Evolutionary conservation across 2,888 invertebrate species (phyloP), one percentile per base, ranked within the genome.

Genomic region (Eurytoma adleriae): DNA sequence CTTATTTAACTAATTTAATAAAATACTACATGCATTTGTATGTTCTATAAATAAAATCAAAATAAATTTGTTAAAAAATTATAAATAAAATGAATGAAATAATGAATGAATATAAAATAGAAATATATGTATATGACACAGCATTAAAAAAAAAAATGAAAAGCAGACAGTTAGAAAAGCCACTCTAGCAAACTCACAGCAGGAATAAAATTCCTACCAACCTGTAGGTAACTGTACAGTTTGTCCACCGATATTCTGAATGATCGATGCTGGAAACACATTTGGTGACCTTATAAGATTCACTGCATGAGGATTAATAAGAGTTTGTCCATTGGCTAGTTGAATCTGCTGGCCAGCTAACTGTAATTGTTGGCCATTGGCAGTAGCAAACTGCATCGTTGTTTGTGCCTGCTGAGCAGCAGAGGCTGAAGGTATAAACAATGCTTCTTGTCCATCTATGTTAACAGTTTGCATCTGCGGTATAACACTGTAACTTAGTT

Each of bases 361-460:
- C 82, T 91, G 92, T 18, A 91, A 87, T 79, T 89, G 89, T 62
- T 90, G 90, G 4, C 89, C 89, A 66, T 89, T 88, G 3, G 90
- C 87, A 3, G 90, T 87, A 1, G 90, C 73, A 52, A 90, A 90
- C 57, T 91, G 90, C 90, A 91, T 90, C 0, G 90, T 85, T 0
- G 91, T 89, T 81, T 91, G 91, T 1, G 86, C 84, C 78, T 91
- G 91, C 89, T 91, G 88, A 87, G 87, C 86, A 0, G 88, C 87
- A 1, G 89, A 94, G 84, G 95, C 94, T 20, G 96, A 95, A 3
- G 97, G 97, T 87, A 98, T 97, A 88, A 97, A 97, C 27, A 98
- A 93, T 0, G 97, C 97, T 87, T 98, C 97, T 89, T 98, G 97
- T 0, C 97, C 97, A 90, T 98, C 98, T 24, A 98, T 95, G 24